Evolutionary conservation across 2,113 vertebrate species (phyloP).

Genomic region (Cygnus buccinator): DNA sequence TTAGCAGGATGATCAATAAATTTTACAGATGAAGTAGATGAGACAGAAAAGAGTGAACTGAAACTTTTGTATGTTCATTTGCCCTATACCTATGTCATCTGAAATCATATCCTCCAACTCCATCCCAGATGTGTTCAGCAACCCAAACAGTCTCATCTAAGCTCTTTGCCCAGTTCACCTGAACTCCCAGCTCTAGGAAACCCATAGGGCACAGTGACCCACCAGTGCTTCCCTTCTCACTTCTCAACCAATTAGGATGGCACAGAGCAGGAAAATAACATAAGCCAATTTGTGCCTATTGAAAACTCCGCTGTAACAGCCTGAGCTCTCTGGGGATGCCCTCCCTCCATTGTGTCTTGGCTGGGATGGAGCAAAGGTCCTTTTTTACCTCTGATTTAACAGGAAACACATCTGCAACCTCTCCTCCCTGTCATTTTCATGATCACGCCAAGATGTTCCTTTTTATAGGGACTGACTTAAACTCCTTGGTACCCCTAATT

Average conservation of each 20-base stretch:
- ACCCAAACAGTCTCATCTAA: not conserved
- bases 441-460: not conserved
- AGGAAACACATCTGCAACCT: conserved; percentile 38
- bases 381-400: conserved; percentile 11
- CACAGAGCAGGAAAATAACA: not conserved
- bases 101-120: not conserved
- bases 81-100: accelerated
- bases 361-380: conserved; percentile 43
- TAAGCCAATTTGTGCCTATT: not conserved
- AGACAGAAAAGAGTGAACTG: not conserved
- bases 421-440: conserved; percentile 44
- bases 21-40: not conserved
- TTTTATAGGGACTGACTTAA: not conserved
- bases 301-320: not conserved
- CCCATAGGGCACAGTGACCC: not conserved
- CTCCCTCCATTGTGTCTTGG: conserved; percentile 38
- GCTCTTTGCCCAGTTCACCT: not conserved
- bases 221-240: not conserved
- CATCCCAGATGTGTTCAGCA: accelerated
- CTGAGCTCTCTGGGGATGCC: not conserved
- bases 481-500: not conserved
- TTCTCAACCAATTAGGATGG: accelerated
- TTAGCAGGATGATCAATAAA: not conserved
- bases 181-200: not conserved
- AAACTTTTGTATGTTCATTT: not conserved